Evolutionary conservation across 1,140 invertebrate genomes (phyloP).

Genomic region (Drosophila subobscura): DNA sequence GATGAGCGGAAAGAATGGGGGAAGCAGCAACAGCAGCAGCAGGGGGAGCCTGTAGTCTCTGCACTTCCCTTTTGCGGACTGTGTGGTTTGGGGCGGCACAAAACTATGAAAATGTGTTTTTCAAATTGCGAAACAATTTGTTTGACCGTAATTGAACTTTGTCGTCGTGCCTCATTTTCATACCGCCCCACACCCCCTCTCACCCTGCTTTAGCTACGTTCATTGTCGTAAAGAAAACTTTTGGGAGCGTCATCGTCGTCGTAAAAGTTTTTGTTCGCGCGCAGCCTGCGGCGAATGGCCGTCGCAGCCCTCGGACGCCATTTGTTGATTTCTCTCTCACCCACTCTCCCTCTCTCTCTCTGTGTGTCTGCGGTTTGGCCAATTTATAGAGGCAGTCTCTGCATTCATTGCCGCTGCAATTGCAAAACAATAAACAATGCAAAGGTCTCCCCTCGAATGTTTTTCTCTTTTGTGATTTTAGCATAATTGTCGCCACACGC

Average conservation of each 20-base stretch:
- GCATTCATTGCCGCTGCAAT: conserved; percentile 31
- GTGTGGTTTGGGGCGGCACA: conserved; percentile 22
- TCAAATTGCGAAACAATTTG: conserved; percentile 81
- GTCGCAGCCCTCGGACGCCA: conserved; percentile 8
- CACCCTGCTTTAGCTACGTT: conserved; percentile 22
- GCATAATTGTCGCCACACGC: conserved; percentile 42
- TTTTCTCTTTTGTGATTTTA: conserved; percentile 17
- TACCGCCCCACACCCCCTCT: background rate
- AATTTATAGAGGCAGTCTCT: conserved; percentile 37
- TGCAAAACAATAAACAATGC: conserved; percentile 42
- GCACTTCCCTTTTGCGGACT: conserved; percentile 2
- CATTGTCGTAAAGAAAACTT: conserved; percentile 56
- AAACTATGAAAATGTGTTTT: conserved; percentile 78
- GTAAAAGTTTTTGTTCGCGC: conserved; percentile 52
- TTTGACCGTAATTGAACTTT: conserved; percentile 81
- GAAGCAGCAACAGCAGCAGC: background rate
- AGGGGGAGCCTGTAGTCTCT: background rate
- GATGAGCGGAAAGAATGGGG: no score
- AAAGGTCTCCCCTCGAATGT: conserved; percentile 1
- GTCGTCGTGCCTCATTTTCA: conserved; percentile 27
- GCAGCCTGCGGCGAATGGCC: conserved; percentile 67
- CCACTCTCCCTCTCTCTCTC: no score
- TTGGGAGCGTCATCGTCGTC: conserved; percentile 54
- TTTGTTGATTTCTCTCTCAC: conserved; percentile 32
- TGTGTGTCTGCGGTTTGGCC: conserved; percentile 25